Conservation (phyloP, 2,888 invertebrate species). For the Dinocampus coccinellae region DNA sequence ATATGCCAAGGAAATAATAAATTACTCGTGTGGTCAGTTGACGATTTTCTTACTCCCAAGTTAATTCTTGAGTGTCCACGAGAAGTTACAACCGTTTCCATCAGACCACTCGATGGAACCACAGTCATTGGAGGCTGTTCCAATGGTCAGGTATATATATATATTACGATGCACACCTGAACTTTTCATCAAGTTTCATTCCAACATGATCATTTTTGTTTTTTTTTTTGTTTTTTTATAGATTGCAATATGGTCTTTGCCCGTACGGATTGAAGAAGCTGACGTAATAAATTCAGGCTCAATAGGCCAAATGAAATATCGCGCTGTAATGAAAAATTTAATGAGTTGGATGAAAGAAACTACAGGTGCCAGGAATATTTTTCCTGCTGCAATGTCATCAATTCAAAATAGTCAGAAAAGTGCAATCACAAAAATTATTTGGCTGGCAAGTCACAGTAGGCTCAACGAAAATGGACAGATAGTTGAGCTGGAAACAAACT, state of each 20-base stretch:
- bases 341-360: slow-evolving; percentile 80
- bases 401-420: slow-evolving; percentile 75
- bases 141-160: slow-evolving; percentile 76
- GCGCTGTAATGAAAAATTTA: slow-evolving; percentile 74
- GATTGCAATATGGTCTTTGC: slow-evolving; percentile 79
- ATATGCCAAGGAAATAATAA: slow-evolving; percentile 76
- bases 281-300: slow-evolving; percentile 76
- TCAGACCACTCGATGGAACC: slow-evolving; percentile 79
- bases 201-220: background rate
- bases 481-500: slow-evolving; percentile 63
- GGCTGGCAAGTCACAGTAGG: slow-evolving; percentile 77
- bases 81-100: slow-evolving; percentile 76
- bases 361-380: slow-evolving; percentile 73
- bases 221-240: slow-evolving; percentile 52
- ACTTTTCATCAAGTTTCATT: background rate
- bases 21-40: slow-evolving; percentile 82
- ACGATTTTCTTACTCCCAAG: slow-evolving; percentile 79
- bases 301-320: slow-evolving; percentile 75
- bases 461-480: slow-evolving; percentile 75
- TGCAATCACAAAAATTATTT: slow-evolving; percentile 76
- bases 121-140: slow-evolving; percentile 79
- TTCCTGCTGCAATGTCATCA: slow-evolving; percentile 75
- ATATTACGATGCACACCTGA: slow-evolving; percentile 21
- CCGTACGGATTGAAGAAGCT: slow-evolving; percentile 74
- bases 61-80: slow-evolving; percentile 78